These are phyloP conservation scores for Catostylus mosaicus DNA, from an alignment of 30 jellyfish, hydroid and myxozoan species.

Conservation along the genomic window DNA sequence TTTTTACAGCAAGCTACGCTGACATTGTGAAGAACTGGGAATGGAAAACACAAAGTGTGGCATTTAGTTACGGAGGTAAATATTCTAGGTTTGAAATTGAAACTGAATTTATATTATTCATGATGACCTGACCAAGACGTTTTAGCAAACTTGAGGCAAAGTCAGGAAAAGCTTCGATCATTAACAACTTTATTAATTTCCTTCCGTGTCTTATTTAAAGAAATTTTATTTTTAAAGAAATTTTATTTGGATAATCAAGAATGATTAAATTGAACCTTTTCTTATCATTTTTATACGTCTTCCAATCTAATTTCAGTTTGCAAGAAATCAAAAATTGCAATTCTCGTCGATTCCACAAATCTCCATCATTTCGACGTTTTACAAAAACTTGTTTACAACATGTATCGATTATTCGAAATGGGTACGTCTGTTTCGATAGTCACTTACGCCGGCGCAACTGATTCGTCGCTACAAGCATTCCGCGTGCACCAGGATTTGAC, in stretches of 20 bases:
- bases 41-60: slow-evolving; percentile 94
- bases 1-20: slow-evolving; percentile 23
- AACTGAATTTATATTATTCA: background rate
- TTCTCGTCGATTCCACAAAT: slow-evolving; percentile 90
- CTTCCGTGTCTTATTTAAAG: too few species aligned
- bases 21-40: slow-evolving; percentile 96
- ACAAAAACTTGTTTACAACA: slow-evolving; percentile 87
- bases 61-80: slow-evolving; percentile 85
- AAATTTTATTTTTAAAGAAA: too few species aligned
- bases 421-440: slow-evolving; percentile 87
- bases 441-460: slow-evolving; percentile 88
- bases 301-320: slow-evolving; percentile 66
- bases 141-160: too few species aligned
- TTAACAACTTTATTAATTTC: too few species aligned
- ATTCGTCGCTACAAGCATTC: slow-evolving; percentile 71
- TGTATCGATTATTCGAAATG: slow-evolving; percentile 69
- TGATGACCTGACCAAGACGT: too few species aligned
- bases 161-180: too few species aligned
- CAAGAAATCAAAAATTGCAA: slow-evolving; percentile 82
- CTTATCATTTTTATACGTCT: too few species aligned
- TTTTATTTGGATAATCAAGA: too few species aligned
- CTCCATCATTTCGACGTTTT: slow-evolving; percentile 94
- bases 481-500: slow-evolving; percentile 82
- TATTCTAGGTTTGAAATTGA: background rate
- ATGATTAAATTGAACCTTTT: too few species aligned